Evolutionary conservation across 2,113 vertebrate species (phyloP).

Genomic region (Cochlearius cochlearius): DNA sequence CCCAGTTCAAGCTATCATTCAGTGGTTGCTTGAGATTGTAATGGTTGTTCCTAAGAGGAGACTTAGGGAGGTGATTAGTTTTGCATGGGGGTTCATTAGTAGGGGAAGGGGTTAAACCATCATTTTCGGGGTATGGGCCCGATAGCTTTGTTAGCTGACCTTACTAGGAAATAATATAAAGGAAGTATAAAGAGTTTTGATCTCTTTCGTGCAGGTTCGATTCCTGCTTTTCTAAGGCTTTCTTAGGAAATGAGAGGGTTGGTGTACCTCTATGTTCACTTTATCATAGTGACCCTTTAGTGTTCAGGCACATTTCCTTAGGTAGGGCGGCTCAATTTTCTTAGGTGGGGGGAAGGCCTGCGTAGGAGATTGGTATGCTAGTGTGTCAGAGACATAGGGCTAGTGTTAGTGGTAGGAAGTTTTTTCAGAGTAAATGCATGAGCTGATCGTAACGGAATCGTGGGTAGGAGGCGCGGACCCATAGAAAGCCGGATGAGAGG

Average conservation of each 20-base stretch:
- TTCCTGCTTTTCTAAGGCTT: not conserved
- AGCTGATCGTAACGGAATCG: not conserved
- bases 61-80: rapidly evolving
- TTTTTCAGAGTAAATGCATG: slow-evolving; percentile 1
- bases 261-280: not conserved
- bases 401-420: not conserved
- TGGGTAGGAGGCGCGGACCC: too few relatives aligned
- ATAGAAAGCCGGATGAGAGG: too few relatives aligned
- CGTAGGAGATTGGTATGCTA: rapidly evolving
- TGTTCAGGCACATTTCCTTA: slow-evolving; percentile 18
- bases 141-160: slow-evolving; percentile 66
- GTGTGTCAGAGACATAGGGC: not conserved
- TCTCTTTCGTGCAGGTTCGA: not conserved
- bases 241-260: not conserved
- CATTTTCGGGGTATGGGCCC: slow-evolving; percentile 61
- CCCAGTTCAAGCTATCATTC: rapidly evolving
- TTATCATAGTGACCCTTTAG: slow-evolving; percentile 44
- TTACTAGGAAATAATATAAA: slow-evolving; percentile 58
- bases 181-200: slow-evolving; percentile 55
- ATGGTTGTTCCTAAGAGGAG: not conserved
- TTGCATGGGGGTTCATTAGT: not conserved
- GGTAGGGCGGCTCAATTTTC: too few relatives aligned
- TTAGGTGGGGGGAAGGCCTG: not conserved
- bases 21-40: not conserved
- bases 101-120: slow-evolving; percentile 27